Conservation (phyloP, 2,113 vertebrate genomes). For the Actinemys pallida region DNA sequence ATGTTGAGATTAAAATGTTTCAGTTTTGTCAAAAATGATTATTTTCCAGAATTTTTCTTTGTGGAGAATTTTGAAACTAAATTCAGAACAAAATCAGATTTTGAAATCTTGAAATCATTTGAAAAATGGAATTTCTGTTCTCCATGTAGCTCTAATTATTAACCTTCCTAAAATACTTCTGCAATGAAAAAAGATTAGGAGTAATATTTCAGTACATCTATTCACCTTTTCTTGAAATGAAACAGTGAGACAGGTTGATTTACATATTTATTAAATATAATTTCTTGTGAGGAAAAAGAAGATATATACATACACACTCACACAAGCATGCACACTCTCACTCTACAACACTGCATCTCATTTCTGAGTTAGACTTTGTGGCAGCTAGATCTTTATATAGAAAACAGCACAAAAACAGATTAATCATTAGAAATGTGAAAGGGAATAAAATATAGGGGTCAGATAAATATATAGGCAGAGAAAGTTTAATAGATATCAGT, state of each 20-base stretch:
- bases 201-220: not conserved
- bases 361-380: not conserved
- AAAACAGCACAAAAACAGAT: not conserved
- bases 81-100: not conserved
- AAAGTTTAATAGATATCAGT: not conserved
- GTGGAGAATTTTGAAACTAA: not conserved
- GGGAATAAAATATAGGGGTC: not conserved
- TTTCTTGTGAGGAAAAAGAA: not conserved
- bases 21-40: no score
- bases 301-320: not conserved
- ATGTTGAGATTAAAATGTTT: no score
- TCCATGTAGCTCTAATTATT: not conserved
- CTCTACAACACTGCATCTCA: not conserved
- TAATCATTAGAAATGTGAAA: not conserved
- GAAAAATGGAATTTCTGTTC: not conserved
- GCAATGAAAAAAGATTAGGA: not conserved
- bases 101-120: not conserved
- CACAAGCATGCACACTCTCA: not conserved
- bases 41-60: no score
- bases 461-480: not conserved
- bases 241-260: not conserved
- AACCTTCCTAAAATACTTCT: constrained; percentile 3
- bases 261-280: constrained; percentile 17
- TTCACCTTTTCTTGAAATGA: not conserved
- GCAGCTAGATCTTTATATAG: not conserved